These are phyloP conservation scores for Rhipidura dahli DNA, from an alignment of 2,113 vertebrate species.

Conservation along the genomic window DNA sequence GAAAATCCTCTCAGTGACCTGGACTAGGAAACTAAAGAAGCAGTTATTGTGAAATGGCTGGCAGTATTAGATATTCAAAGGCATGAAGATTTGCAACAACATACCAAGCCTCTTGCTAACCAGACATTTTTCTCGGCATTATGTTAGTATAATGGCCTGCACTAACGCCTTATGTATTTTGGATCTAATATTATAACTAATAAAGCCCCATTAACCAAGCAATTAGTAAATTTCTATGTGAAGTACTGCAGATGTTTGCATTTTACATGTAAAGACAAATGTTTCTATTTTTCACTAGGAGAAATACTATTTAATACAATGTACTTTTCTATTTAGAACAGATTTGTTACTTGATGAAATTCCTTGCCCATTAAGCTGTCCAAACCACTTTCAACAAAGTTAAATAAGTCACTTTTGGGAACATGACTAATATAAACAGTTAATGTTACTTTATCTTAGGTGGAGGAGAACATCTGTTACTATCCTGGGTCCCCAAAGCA, in stretches of 20 bases:
- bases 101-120: background rate
- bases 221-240: background rate
- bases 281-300: background rate
- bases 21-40: background rate
- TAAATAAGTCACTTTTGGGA: background rate
- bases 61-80: background rate
- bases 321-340: background rate
- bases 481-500: rapidly evolving
- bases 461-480: rapidly evolving
- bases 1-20: background rate
- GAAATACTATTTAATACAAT: background rate
- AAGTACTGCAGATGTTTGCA: background rate
- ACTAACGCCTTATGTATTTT: background rate
- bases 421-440: background rate
- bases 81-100: background rate
- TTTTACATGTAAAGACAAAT: background rate
- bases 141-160: background rate
- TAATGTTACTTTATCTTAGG: background rate
- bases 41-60: background rate
- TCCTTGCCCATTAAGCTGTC: background rate
- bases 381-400: background rate
- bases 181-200: background rate
- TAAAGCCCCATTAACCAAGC: background rate
- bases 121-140: background rate
- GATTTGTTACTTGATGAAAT: background rate